Evolutionary conservation across 2,888 invertebrate species (phyloP).

Genomic region (Zaprionus bogoriensis): DNA sequence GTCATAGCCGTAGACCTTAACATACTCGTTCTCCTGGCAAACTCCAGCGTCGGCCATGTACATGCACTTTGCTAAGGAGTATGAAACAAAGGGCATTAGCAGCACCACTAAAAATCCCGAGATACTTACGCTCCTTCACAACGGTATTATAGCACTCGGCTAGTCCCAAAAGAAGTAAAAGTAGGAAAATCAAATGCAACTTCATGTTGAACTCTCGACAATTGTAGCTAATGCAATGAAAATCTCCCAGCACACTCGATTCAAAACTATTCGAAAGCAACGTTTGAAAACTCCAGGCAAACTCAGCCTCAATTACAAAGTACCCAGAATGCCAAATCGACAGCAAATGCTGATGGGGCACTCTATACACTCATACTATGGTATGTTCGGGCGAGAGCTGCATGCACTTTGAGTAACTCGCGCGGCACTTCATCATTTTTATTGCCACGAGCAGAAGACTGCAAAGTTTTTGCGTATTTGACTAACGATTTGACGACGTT

Average conservation of each 20-base stretch:
- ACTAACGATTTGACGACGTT: slow-evolving; percentile 75
- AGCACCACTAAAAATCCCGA: no score
- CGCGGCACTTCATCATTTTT: slow-evolving; percentile 73
- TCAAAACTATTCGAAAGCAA: no score
- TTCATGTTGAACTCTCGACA: background rate
- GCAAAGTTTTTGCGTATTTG: slow-evolving; percentile 51
- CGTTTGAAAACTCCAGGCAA: no score
- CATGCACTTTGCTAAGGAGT: slow-evolving; percentile 40
- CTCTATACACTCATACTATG: no score
- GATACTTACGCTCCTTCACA: slow-evolving; percentile 28
- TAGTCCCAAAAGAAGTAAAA: background rate
- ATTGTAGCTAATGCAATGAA: background rate
- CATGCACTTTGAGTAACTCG: slow-evolving; percentile 53
- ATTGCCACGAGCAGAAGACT: slow-evolving; percentile 52
- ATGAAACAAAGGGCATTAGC: no score
- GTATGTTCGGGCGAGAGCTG: slow-evolving; percentile 23
- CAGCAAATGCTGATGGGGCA: no score
- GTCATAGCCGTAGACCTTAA: slow-evolving; percentile 57
- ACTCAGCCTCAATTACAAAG: no score
- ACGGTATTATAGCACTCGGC: slow-evolving; percentile 13
- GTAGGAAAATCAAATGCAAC: background rate
- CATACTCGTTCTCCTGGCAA: slow-evolving; percentile 15
- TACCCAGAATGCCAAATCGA: no score
- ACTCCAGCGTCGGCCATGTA: slow-evolving; percentile 53
- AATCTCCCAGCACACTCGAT: background rate